Evolutionary conservation across 2,797 vertebrate species (phyloP), one percentile per base, ranked within the genome.

Genomic region (Danio kyathit): DNA sequence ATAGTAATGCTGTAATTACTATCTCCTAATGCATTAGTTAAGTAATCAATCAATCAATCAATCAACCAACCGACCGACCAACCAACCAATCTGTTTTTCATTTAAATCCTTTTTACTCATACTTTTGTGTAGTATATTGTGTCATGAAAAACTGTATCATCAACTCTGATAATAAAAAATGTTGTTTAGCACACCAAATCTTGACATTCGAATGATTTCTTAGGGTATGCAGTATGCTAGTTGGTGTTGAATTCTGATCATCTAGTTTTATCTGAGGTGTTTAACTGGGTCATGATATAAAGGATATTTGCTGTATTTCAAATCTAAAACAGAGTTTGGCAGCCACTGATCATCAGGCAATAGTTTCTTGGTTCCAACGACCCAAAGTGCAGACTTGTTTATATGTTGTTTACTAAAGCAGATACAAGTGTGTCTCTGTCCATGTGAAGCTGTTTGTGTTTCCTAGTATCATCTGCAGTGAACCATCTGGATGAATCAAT

Each of bases 401-500:
- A 41, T 52, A 52, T 16, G 21, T 40, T 51, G 48, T 70, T 56
- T 19, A 67, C 54, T 12, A 5, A 12, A 57, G 59, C 10, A 63
- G 59, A 64, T 14, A 16, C 6, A 64, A 52, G 41, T 29, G 6
- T 0, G 12, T 56, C 49, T 66, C 13, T n/a, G 13, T 65, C 40
- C 14, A 16, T 21, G 40, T 54, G 7, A 52, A 76, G 48, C 48
- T 65, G 60, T 44, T 54, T 57, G 74, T 43, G 51, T 56, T 57
- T 67, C 14, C 43, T 49, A 46, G 63, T 12, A 54, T 77, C 40
- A n/a, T 8, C 52, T 57, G 51, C 51, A 44, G 19, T 2, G 69
- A 38, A 41, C 67, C 61, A 66, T 76, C 74, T 56, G 74, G 14
- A 10, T 3, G 63, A 69, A 69, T 78, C 76, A 41, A 69, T 78